These are phyloP conservation scores for Notodonta dromedarius DNA, from an alignment of 2,888 invertebrate genomes.

Conservation along the genomic window DNA sequence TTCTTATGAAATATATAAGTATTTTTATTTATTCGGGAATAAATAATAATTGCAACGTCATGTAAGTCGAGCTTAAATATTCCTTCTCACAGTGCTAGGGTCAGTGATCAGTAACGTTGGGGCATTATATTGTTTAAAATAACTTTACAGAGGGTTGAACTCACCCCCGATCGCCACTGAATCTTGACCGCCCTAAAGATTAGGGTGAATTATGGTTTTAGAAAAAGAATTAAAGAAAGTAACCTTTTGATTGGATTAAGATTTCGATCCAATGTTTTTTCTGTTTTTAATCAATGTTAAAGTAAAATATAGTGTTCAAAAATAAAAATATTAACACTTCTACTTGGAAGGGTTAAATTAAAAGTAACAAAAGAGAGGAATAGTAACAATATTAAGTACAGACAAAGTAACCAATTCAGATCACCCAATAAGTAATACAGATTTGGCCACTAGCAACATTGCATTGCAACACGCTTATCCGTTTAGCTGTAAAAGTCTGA, in stretches of 20 bases:
- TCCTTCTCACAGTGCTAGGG: conserved; percentile 71
- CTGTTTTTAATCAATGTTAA: too few species aligned
- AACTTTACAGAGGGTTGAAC: conserved; percentile 67
- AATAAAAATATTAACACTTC: too few species aligned
- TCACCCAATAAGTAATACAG: not conserved
- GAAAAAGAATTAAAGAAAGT: conserved; percentile 8
- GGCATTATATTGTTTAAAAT: conserved; percentile 73
- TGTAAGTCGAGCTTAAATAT: conserved; percentile 48
- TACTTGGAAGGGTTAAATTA: too few species aligned
- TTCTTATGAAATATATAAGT: too few species aligned
- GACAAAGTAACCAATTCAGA: too few species aligned
- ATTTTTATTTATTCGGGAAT: too few species aligned
- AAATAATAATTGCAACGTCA: conserved; percentile 1
- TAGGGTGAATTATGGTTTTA: conserved; percentile 34
- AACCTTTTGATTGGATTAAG: too few species aligned
- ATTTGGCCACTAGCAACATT: not conserved
- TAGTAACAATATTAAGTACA: too few species aligned
- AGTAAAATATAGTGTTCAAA: too few species aligned
- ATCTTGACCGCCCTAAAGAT: conserved; percentile 48
- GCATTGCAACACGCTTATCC: conserved; percentile 18
- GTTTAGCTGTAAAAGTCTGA: conserved; percentile 24
- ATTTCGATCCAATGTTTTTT: too few species aligned
- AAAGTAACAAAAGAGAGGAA: too few species aligned
- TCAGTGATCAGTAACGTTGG: conserved; percentile 63
- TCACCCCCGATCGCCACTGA: conserved; percentile 11